Evolutionary conservation across 2,797 vertebrate species (phyloP), one percentile per base, ranked within the genome.

Genomic region (Sibirionetta formosa): DNA sequence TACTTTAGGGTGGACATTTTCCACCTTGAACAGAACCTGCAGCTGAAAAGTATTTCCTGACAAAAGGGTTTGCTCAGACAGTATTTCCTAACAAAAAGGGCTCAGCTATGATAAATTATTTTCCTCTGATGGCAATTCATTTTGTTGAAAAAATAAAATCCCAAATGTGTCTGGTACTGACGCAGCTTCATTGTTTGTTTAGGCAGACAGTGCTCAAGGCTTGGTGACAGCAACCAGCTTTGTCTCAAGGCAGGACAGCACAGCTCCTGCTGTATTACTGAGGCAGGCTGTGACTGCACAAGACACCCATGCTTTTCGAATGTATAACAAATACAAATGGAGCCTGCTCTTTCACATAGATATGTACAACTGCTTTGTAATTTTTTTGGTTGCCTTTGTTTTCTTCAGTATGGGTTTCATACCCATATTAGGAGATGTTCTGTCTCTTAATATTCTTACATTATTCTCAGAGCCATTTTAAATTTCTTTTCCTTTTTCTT

Each of bases 71-170:
- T 63, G 18, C 63, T 85, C 80, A 71, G 65, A 31, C 42, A 36
- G 24, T 50, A 36, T 48, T 92, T 89, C 56, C 66, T 56, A 80
- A 36, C 14, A 36, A 64, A 83, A 95, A 56, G 38, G 8, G 12
- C n/a, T 92, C 60, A 60, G 51, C 78, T 73, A 2, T 82, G 66
- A 97, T 85, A 91, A 87, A 92, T 96, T 91, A 73, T 93, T 82
- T 38, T 91, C 18, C 16, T 20, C 15, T 44, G 81, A 61, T 48
- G 81, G 86, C 73, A 91, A 56, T 87, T 90, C 24, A 79, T 80
- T 89, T 86, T 63, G 33, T 90, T 81, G 69, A 7, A 75, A 57
- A 19, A 66, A 66, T 78, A 29, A 17, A 53, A 54, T 73, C 82
- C 78, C 5, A 4, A 22, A 42, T 16, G 73, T 48, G 81, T 38